Conservation (phyloP, 2,797 vertebrate species). For the Mastacembelus armatus region DNA sequence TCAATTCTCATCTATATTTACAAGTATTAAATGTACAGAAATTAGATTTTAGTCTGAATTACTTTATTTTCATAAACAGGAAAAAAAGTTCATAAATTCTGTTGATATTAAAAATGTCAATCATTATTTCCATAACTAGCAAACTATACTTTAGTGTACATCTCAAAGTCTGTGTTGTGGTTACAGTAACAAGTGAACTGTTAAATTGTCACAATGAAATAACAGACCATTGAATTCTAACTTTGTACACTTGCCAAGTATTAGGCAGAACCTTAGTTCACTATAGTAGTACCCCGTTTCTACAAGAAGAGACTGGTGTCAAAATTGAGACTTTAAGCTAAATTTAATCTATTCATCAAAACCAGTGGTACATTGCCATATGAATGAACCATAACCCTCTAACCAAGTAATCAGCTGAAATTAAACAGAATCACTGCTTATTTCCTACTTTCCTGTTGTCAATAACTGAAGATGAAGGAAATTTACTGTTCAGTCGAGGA, state of each 20-base stretch:
- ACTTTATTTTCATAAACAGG: slow-evolving; percentile 37
- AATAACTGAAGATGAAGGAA: neutral
- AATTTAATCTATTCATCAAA: no score
- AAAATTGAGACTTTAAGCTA: no score
- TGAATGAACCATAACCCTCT: neutral
- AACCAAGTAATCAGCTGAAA: neutral
- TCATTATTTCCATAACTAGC: no score
- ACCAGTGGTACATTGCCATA: no score
- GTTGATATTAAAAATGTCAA: no score
- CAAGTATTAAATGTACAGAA: neutral
- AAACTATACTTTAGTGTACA: slow-evolving; percentile 29
- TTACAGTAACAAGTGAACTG: no score
- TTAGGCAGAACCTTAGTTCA: neutral
- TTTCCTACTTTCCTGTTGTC: neutral
- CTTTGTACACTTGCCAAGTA: neutral
- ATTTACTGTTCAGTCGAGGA: neutral
- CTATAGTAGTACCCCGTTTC: neutral
- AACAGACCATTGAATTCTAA: neutral
- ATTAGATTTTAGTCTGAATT: slow-evolving; percentile 1
- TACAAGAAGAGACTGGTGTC: no score
- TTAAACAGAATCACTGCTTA: neutral
- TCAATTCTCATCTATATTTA: no score
- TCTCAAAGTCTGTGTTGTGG: neutral
- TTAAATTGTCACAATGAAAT: neutral
- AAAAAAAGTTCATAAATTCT: no score